These are phyloP conservation scores for Neodiprion virginianus DNA, from an alignment of 1,140 invertebrate genomes.

Conservation along the genomic window DNA sequence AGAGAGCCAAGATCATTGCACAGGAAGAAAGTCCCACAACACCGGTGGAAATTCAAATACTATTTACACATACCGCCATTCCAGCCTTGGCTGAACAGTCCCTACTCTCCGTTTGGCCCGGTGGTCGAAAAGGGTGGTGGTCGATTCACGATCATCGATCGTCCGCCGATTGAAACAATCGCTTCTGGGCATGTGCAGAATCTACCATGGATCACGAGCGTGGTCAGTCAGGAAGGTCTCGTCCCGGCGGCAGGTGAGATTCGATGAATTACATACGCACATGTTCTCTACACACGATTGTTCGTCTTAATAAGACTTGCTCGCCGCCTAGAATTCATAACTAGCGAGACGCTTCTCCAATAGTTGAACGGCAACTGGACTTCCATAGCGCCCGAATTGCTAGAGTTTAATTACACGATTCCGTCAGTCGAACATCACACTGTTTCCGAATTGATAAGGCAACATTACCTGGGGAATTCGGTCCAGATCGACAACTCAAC, in stretches of 20 bases:
- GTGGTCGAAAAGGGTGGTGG: conserved; percentile 48
- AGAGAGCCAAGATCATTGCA: too few species aligned
- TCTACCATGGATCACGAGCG: conserved; percentile 52
- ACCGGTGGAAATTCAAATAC: too few species aligned
- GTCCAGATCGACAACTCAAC: conserved; percentile 53
- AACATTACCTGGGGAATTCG: conserved; percentile 62
- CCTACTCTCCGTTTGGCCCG: conserved; percentile 51
- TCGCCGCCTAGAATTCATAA: conserved; percentile 56
- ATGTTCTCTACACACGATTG: conserved; percentile 21
- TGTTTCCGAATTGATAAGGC: conserved; percentile 62
- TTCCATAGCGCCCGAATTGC: conserved; percentile 62
- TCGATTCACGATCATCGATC: conserved; percentile 65
- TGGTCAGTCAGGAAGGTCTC: conserved; percentile 50
- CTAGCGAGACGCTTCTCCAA: conserved; percentile 51
- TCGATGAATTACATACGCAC: too few species aligned
- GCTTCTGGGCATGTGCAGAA: conserved; percentile 46
- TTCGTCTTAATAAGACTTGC: background rate
- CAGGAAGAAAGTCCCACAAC: too few species aligned
- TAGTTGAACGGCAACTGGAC: conserved; percentile 67
- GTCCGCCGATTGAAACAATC: conserved; percentile 60
- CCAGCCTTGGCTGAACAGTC: too few species aligned
- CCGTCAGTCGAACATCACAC: conserved; percentile 51
- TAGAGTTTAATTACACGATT: conserved; percentile 70
- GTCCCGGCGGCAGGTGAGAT: conserved; percentile 52
- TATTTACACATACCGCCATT: too few species aligned